Percentiles rank a stretch among this genome's conserved stretches.
Conservation (phyloP, 1,140 invertebrate genomes). For the Camponotus pennsylvanicus region DNA sequence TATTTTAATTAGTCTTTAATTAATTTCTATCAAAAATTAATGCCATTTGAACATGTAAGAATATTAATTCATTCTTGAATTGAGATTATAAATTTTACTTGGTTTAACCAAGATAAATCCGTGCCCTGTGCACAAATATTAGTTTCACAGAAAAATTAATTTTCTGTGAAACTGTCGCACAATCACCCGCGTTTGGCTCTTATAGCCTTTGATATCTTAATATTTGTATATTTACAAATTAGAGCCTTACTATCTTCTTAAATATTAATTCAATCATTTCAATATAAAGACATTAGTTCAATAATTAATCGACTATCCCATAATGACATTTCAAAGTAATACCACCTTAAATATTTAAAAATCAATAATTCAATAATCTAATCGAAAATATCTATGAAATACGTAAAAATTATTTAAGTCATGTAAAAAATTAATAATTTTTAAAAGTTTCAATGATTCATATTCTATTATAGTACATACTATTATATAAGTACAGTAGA, state of each 20-base stretch:
- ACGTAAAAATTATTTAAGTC: background rate
- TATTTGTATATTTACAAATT: too few relatives aligned
- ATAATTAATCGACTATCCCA: constrained; percentile 6
- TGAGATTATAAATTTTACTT: too few relatives aligned
- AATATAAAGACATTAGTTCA: too few relatives aligned
- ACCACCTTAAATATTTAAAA: background rate
- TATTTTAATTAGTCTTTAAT: background rate
- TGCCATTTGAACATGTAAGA: background rate
- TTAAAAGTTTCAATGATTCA: background rate
- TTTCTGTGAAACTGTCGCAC: too few relatives aligned
- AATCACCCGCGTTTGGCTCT: too few relatives aligned
- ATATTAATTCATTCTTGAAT: background rate
- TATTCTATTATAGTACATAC: background rate
- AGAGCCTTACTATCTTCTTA: too few relatives aligned
- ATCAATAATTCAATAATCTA: background rate
- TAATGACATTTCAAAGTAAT: background rate
- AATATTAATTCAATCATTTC: background rate
- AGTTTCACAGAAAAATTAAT: too few relatives aligned
- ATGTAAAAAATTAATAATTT: background rate
- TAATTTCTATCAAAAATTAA: background rate
- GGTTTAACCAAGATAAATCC: too few relatives aligned
- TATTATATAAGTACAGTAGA: background rate
- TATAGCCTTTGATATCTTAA: too few relatives aligned
- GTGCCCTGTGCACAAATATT: too few relatives aligned
- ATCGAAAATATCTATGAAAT: background rate